Evolutionary conservation across 2,113 vertebrate genomes (phyloP), one percentile per base, ranked within the genome.

Genomic region (Pungitius pungitius): DNA sequence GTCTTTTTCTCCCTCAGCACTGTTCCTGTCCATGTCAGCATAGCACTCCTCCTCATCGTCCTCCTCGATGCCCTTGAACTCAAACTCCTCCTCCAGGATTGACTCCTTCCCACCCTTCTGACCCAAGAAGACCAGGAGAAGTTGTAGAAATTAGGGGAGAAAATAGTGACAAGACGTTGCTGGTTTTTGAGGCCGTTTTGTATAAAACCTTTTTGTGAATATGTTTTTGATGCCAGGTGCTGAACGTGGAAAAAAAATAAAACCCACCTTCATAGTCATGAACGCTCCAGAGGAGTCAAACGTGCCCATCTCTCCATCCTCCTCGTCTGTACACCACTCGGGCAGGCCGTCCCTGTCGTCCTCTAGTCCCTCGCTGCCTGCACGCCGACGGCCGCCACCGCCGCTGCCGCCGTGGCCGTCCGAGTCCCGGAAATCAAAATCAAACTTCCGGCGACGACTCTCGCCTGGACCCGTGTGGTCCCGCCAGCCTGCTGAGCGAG

Each of bases 201-300:
- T 24, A 17, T 2, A 66, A 66, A 47, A 37, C 30, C 2, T 43
- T 18, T n/a, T 10, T 55, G 35, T 33, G 18, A 45, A 42, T 33
- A 40, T 43, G 30, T 60, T 49, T 9, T 24, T 12, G 33, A 14
- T 17, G n/a, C 1, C 42, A 27, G n/a, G 17, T 10, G 2, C 43
- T 45, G 17, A 30, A 33, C 20, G 7, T 15, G n/a, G n/a, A 22
- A 15, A 22, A 1, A 2, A 49, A 33, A 8, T 5, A 30, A n/a
- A 42, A 33, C 80, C 39, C 65, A 97, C 96, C 96, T 95, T 97
- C 73, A 96, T 75, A 8, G 95, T 88, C 89, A 97, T 92, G 89
- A 96, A 97, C 40, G 96, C 96, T 58, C 96, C 96, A 0, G 96
- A 96, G 11, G 96, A 96, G 84, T 97, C 96, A 1, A 97, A 97